phyloP scores from a whole-genome alignment of 2,888 invertebrate genomes.

The Andrena chrysosceles region DNA sequence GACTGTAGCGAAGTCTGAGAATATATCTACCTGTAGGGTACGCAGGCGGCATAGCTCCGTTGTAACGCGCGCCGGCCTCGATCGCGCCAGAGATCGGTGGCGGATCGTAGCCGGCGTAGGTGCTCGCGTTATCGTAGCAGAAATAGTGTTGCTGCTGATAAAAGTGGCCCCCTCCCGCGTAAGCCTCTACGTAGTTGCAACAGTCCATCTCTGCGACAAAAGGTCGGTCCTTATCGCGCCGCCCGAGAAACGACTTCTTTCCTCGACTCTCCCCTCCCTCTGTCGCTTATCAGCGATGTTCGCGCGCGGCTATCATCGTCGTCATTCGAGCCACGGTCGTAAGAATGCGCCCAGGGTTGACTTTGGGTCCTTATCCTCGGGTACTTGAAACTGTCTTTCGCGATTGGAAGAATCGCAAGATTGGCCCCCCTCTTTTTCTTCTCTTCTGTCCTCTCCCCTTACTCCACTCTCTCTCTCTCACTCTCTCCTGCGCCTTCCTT shows the following conservation, averaged over 20 bases:
- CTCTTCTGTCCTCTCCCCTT: background rate
- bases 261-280: conserved; percentile 10
- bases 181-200: conserved; percentile 83
- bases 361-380: background rate
- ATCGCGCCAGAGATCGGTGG: conserved; percentile 78
- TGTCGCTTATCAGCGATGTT: conserved; percentile 41
- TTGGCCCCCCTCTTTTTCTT: background rate
- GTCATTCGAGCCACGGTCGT: conserved; percentile 1
- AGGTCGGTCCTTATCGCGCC: conserved; percentile 41
- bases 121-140: conserved; percentile 81
- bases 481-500: background rate
- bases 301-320: conserved; percentile 29
- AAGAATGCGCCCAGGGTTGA: conserved; percentile 16
- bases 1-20: background rate
- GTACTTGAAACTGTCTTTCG: conserved; percentile 2
- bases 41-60: conserved; percentile 78
- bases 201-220: conserved; percentile 79
- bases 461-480: conserved; percentile 69
- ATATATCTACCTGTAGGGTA: conserved; percentile 81
- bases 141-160: conserved; percentile 80
- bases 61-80: conserved; percentile 79
- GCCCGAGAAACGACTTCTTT: conserved; percentile 40
- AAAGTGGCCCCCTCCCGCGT: conserved; percentile 78
- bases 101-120: conserved; percentile 74
- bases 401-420: conserved; percentile 52